Evolutionary conservation across 2,113 vertebrate genomes (phyloP).

Genomic region (Antechinus flavipes): DNA sequence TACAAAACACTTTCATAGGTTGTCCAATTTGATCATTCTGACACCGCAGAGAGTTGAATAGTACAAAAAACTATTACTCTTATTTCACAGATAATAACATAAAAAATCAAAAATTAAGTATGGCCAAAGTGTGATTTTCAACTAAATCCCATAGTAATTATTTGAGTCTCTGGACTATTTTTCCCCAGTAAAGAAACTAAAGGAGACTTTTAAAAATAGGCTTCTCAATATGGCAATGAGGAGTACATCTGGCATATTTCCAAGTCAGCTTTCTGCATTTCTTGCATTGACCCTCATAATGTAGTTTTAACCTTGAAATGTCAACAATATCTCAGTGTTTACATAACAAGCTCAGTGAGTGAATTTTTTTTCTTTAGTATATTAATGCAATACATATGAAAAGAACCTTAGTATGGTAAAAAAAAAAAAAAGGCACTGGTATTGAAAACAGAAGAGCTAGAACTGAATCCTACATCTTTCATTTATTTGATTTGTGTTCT

Average conservation of each 20-base stretch:
- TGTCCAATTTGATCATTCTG: background rate
- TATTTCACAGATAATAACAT: background rate
- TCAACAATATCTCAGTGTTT: background rate
- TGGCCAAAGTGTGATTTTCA: background rate
- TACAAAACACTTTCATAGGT: background rate
- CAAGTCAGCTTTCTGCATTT: background rate
- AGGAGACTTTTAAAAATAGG: background rate
- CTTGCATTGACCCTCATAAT: background rate
- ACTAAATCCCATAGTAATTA: background rate
- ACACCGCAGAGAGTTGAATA: background rate
- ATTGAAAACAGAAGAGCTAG: background rate
- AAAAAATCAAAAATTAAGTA: background rate
- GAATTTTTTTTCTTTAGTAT: background rate
- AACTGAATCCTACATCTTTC: background rate
- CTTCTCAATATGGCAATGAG: background rate
- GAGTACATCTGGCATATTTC: background rate
- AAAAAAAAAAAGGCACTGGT: background rate
- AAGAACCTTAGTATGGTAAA: background rate
- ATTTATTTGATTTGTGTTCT: background rate
- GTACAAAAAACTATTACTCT: background rate
- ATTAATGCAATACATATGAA: background rate
- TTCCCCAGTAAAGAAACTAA: background rate
- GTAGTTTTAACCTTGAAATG: background rate
- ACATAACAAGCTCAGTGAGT: background rate
- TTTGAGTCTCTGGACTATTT: background rate